phyloP scores from a whole-genome alignment of 2,113 vertebrate genomes.

The Phalacrocorax pelagicus region DNA sequence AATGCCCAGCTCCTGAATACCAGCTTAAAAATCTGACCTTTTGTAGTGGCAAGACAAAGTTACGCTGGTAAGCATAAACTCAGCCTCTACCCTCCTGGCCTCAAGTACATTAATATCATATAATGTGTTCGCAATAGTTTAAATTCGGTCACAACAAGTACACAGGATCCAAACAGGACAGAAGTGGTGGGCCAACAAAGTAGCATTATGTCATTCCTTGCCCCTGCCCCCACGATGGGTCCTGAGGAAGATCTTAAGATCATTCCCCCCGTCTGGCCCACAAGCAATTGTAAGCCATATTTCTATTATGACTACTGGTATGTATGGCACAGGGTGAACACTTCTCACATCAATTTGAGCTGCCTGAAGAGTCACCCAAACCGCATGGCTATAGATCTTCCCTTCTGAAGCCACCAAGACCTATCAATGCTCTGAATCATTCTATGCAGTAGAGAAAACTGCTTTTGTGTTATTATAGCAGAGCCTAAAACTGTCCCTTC shows the following conservation, averaged over 20 bases:
- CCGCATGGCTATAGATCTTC: neutral
- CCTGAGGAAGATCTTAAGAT: neutral
- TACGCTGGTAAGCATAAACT: neutral
- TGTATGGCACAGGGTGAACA: rapidly evolving
- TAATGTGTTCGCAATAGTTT: neutral
- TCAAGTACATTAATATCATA: rapidly evolving
- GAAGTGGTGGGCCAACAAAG: neutral
- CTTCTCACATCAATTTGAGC: neutral
- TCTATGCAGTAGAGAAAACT: neutral
- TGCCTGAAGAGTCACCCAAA: neutral
- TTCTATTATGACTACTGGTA: neutral
- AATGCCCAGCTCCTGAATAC: neutral
- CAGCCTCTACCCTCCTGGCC: neutral
- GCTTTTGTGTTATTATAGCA: neutral
- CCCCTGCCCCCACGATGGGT: neutral
- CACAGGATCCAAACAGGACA: neutral
- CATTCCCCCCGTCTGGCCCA: neutral
- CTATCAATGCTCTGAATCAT: neutral
- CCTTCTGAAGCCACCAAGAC: neutral
- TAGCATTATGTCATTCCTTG: neutral
- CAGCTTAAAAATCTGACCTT: neutral
- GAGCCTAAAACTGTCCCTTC: neutral
- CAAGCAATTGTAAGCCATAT: neutral
- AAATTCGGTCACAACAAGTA: neutral
- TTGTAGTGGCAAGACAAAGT: neutral